Evolutionary conservation across 2,113 vertebrate species (phyloP).

Genomic region (Cyprinodon tularosa): DNA sequence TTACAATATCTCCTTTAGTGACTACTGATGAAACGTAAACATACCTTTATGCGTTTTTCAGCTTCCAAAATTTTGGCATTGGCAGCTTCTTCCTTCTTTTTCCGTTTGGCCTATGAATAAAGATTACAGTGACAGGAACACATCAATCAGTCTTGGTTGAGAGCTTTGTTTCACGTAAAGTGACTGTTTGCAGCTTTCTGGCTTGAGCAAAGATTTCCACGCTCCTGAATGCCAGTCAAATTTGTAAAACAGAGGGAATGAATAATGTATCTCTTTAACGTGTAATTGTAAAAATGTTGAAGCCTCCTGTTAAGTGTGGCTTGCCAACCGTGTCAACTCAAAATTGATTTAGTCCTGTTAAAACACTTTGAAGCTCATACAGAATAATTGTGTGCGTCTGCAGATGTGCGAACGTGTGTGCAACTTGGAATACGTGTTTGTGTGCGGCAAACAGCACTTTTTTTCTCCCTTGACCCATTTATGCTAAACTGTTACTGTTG

Average conservation of each 20-base stretch:
- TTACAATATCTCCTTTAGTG: background rate
- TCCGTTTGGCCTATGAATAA: constrained; percentile 96
- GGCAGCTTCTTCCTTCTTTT: constrained; percentile 97
- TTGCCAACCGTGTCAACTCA: constrained; percentile 84
- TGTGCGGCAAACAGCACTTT: constrained; percentile 65
- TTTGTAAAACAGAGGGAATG: constrained; percentile 78
- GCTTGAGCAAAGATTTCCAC: constrained; percentile 61
- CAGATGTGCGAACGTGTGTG: constrained; percentile 17
- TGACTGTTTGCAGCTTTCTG: constrained; percentile 69
- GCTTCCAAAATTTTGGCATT: constrained; percentile 99
- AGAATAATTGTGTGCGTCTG: constrained; percentile 72
- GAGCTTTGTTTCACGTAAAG: constrained; percentile 58
- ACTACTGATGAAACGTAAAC: constrained; percentile 59
- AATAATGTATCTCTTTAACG: constrained; percentile 83
- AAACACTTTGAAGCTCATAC: constrained; percentile 82
- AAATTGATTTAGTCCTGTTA: constrained; percentile 82
- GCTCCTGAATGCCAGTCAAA: constrained; percentile 70
- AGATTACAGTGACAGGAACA: constrained; percentile 76
- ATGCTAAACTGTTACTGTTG: constrained; percentile 83
- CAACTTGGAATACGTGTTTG: constrained; percentile 46
- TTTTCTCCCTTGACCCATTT: constrained; percentile 77
- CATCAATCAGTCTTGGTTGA: constrained; percentile 61
- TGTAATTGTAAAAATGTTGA: constrained; percentile 81
- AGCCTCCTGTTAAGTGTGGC: constrained; percentile 81
- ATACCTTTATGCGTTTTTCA: constrained; percentile 98